phyloP scores from a whole-genome alignment of 2,113 vertebrate genomes.

The Nibea coibor region DNA sequence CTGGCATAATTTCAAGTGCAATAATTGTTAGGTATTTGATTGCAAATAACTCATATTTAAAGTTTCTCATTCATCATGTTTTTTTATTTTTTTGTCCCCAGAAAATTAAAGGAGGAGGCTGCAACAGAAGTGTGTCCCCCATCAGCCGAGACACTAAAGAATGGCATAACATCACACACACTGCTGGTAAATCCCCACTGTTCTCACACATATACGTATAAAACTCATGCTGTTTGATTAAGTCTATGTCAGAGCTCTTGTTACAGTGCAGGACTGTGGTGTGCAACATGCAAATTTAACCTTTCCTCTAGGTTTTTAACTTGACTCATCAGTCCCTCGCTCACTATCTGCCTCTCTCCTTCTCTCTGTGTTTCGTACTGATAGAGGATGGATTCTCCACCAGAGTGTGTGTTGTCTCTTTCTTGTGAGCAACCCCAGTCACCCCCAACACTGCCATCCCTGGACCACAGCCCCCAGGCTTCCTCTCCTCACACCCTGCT shows the following conservation, averaged over 20 bases:
- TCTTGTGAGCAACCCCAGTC: constrained; percentile 82
- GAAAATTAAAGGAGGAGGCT: constrained; percentile 77
- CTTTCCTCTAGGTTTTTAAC: constrained; percentile 22
- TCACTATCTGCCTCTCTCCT: constrained; percentile 24
- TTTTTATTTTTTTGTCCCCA: constrained; percentile 57
- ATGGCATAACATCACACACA: constrained; percentile 81
- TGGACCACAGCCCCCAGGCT: constrained; percentile 83
- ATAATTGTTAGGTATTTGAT: not conserved
- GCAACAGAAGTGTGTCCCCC: constrained; percentile 63
- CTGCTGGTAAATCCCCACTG: constrained; percentile 71
- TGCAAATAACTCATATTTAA: constrained; percentile 12
- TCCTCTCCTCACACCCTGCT: constrained; percentile 63
- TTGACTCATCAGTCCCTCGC: not conserved
- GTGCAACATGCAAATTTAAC: constrained; percentile 47
- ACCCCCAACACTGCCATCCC: constrained; percentile 79
- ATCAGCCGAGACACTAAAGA: constrained; percentile 72
- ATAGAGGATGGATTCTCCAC: constrained; percentile 87
- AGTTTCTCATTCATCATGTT: not conserved
- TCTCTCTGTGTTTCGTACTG: constrained; percentile 30
- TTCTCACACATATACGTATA: not conserved
- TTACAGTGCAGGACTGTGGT: constrained; percentile 32
- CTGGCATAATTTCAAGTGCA: not conserved
- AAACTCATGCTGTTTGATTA: too few relatives aligned
- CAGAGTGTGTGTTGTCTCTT: constrained; percentile 84
- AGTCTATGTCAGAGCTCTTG: constrained; percentile 2